These are phyloP conservation scores for Pterostichus niger DNA, from an alignment of 2,888 invertebrate genomes.

Conservation along the genomic window DNA sequence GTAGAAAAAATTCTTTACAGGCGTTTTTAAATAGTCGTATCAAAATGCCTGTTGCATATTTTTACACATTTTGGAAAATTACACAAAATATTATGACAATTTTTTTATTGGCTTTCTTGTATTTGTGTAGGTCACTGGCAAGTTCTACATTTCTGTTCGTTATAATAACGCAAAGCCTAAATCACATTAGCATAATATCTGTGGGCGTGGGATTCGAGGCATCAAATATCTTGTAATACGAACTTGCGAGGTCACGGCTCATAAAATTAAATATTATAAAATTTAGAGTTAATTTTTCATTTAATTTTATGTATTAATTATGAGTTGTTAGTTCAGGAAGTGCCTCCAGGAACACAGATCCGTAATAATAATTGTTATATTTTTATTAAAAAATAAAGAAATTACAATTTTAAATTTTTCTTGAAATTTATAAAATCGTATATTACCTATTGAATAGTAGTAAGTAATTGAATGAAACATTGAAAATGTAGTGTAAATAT, in stretches of 20 bases:
- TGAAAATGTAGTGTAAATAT: not conserved
- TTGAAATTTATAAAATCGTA: too few relatives aligned
- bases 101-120: too few relatives aligned
- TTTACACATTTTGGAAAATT: too few relatives aligned
- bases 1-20: too few relatives aligned
- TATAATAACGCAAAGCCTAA: not conserved
- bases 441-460: too few relatives aligned
- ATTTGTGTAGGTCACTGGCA: too few relatives aligned
- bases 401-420: not conserved
- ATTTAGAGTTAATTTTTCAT: slow-evolving; percentile 57
- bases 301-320: slow-evolving; percentile 64
- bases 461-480: too few relatives aligned
- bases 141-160: not conserved
- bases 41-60: too few relatives aligned
- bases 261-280: slow-evolving; percentile 60
- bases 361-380: not conserved
- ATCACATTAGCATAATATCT: slow-evolving; percentile 50
- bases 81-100: too few relatives aligned
- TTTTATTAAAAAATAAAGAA: not conserved
- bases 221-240: slow-evolving; percentile 51
- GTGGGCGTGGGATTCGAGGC: slow-evolving; percentile 54
- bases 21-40: too few relatives aligned
- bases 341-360: slow-evolving; percentile 13
- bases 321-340: slow-evolving; percentile 38
- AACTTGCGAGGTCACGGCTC: slow-evolving; percentile 43